Percentiles rank a stretch among this genome's conserved stretches.
phyloP scores from a whole-genome alignment of 2,113 vertebrate genomes.

The Nesogale talazaci region DNA sequence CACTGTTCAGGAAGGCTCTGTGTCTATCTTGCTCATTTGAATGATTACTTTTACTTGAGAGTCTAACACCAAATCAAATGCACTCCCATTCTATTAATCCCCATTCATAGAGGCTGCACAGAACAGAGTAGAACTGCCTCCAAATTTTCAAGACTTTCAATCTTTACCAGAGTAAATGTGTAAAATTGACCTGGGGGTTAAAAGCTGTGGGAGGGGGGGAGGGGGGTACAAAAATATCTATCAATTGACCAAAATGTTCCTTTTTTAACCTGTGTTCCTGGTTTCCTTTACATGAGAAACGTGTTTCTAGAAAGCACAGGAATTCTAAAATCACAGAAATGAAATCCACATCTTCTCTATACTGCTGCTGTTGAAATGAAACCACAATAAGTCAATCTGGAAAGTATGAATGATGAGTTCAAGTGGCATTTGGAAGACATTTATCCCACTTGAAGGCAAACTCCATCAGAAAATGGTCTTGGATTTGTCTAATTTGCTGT shows the following conservation, averaged over 20 bases:
- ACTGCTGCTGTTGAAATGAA: not conserved
- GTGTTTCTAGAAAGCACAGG: constrained; percentile 7
- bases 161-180: too few species aligned
- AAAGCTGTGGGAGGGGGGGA: not conserved
- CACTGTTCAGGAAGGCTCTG: not conserved
- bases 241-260: constrained; percentile 15
- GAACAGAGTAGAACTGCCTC: too few species aligned
- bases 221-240: constrained; percentile 27
- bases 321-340: constrained; percentile 15
- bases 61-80: not conserved
- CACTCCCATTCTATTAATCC: too few species aligned
- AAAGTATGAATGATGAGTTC: not conserved
- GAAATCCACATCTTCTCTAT: not conserved
- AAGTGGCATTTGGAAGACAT: not conserved
- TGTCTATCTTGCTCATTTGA: not conserved
- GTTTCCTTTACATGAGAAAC: not conserved
- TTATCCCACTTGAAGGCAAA: not conserved
- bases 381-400: not conserved
- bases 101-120: too few species aligned
- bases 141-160: too few species aligned
- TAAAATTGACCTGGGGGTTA: too few species aligned
- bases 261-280: constrained; percentile 33
- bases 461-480: not conserved
- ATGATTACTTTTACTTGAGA: constrained; percentile 20
- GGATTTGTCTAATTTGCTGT: not conserved